phyloP scores from a whole-genome alignment of 2,888 invertebrate genomes.

The Seira musarum region DNA sequence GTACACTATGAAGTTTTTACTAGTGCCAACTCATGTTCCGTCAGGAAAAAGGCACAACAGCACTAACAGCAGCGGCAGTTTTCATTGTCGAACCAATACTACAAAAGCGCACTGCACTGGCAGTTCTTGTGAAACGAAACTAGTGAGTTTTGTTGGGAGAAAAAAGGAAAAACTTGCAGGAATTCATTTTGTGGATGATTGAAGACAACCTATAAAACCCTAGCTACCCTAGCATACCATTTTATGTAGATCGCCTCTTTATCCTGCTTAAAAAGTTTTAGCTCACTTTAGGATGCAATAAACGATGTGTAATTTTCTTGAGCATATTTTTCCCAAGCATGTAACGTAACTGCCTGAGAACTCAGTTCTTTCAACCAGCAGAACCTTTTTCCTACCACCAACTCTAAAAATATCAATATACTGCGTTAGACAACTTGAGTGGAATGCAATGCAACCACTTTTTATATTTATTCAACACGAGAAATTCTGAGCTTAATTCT shows the following conservation, averaged over 20 bases:
- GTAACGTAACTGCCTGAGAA: too few relatives aligned
- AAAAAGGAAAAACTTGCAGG: slow-evolving; percentile 50
- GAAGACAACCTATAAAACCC: slow-evolving; percentile 51
- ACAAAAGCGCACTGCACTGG: not conserved
- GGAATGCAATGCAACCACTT: slow-evolving; percentile 9
- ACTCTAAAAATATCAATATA: slow-evolving; percentile 6
- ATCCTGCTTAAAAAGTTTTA: slow-evolving; percentile 6
- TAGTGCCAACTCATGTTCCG: slow-evolving; percentile 1
- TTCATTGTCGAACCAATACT: not conserved
- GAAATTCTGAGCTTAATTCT: not conserved
- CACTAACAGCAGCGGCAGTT: not conserved
- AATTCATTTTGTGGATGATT: slow-evolving; percentile 57
- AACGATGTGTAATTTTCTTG: slow-evolving; percentile 15
- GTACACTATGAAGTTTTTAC: slow-evolving; percentile 10
- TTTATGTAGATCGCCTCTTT: slow-evolving; percentile 19
- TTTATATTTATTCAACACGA: not conserved
- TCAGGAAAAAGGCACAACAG: not conserved
- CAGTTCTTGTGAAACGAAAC: too few relatives aligned
- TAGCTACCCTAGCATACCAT: slow-evolving; percentile 22
- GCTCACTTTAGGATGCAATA: slow-evolving; percentile 9
- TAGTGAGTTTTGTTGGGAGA: not conserved
- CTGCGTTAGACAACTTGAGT: too few relatives aligned
- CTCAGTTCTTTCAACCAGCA: too few relatives aligned
- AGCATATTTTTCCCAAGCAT: not conserved
- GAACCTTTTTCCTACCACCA: not conserved